phyloP scores from a whole-genome alignment of 2,888 invertebrate genomes.

The Spodoptera exigua region DNA sequence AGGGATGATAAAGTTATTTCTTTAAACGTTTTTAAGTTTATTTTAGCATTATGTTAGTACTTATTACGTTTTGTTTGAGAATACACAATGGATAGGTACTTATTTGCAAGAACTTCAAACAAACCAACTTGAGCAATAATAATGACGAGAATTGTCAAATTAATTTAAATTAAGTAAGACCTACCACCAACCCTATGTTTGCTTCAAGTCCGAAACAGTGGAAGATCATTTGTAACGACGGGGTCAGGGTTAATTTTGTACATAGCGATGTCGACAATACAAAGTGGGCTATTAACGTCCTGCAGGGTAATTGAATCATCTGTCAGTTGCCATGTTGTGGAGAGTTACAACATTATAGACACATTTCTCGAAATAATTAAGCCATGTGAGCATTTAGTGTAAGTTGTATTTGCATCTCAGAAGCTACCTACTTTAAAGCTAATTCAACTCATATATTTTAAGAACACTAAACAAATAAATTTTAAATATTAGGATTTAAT shows the following conservation, averaged over 20 bases:
- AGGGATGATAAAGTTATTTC: too few species aligned
- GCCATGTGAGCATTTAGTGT: neutral
- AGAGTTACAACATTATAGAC: constrained; percentile 17
- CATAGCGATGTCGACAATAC: constrained; percentile 56
- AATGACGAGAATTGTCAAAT: constrained; percentile 12
- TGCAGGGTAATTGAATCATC: constrained; percentile 55
- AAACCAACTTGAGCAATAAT: too few species aligned
- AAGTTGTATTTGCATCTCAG: too few species aligned
- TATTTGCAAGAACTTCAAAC: too few species aligned
- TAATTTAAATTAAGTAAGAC: constrained; percentile 34
- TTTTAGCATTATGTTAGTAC: too few species aligned
- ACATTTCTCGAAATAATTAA: constrained; percentile 27
- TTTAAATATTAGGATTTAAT: too few species aligned
- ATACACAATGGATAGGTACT: too few species aligned
- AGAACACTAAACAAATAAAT: too few species aligned
- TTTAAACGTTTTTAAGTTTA: too few species aligned
- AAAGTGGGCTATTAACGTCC: constrained; percentile 51
- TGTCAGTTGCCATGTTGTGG: constrained; percentile 33
- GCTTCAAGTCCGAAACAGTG: constrained; percentile 29
- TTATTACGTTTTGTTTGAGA: too few species aligned
- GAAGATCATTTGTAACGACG: constrained; percentile 47
- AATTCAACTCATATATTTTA: too few species aligned
- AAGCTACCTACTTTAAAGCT: too few species aligned
- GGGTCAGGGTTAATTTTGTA: constrained; percentile 55
- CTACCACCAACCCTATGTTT: constrained; percentile 23